Conservation (phyloP, 2,888 invertebrate species). For the Dynastes maya region DNA sequence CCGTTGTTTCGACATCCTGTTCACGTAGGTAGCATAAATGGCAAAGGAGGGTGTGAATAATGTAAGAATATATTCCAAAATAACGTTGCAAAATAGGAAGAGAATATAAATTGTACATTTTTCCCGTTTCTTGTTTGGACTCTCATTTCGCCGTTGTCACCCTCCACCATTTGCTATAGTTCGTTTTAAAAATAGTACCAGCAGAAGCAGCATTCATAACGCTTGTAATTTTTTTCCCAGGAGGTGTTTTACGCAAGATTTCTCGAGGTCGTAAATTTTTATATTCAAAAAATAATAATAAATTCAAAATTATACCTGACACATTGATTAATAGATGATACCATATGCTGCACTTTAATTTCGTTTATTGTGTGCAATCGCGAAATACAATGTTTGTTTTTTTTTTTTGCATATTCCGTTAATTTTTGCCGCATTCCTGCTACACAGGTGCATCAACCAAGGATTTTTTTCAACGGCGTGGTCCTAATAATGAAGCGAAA, state of each 20-base stretch:
- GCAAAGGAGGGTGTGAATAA: slow-evolving; percentile 55
- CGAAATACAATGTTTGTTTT: background rate
- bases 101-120: slow-evolving; percentile 55
- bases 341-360: slow-evolving; percentile 1
- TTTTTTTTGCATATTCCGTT: background rate
- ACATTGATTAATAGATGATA: background rate
- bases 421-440: background rate
- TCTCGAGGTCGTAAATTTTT: background rate
- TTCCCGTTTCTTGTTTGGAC: slow-evolving; percentile 23
- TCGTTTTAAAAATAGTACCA: slow-evolving; percentile 27
- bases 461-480: background rate
- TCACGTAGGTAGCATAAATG: slow-evolving; percentile 53
- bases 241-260: background rate
- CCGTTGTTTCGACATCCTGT: slow-evolving; percentile 53
- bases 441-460: background rate
- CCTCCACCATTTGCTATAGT: slow-evolving; percentile 27
- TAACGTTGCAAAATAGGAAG: slow-evolving; percentile 53
- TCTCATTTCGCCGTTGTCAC: slow-evolving; percentile 28
- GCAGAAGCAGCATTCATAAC: slow-evolving; percentile 8
- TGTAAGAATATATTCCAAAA: slow-evolving; percentile 54
- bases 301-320: no score
- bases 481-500: slow-evolving; percentile 11
- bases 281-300: background rate
- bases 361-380: background rate
- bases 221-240: background rate